These are phyloP conservation scores for Xiphophorus maculatus DNA, from an alignment of 2,113 vertebrate genomes.

Conservation along the genomic window DNA sequence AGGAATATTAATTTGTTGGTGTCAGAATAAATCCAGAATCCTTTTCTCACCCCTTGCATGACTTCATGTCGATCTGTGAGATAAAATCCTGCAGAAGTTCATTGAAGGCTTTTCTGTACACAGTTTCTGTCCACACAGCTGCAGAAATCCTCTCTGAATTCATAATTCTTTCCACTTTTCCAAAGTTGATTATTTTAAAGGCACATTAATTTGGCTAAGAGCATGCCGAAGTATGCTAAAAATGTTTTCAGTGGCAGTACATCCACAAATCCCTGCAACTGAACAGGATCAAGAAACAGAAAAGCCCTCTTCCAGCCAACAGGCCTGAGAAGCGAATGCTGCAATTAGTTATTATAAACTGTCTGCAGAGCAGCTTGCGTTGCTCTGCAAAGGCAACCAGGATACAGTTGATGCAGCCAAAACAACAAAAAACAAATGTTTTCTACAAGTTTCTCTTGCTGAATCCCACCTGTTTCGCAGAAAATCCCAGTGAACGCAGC, in stretches of 20 bases:
- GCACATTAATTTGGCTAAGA: background rate
- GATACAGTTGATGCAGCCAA: too few relatives aligned
- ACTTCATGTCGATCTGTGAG: too few relatives aligned
- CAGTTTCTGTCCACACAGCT: background rate
- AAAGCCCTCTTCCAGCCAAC: too few relatives aligned
- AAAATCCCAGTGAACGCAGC: slow-evolving; percentile 83
- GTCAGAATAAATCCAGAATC: background rate
- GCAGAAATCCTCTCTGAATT: background rate
- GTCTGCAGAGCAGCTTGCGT: background rate
- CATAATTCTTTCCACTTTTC: background rate
- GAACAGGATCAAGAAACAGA: too few relatives aligned
- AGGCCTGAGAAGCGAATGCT: background rate
- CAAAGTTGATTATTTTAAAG: background rate
- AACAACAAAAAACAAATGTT: too few relatives aligned
- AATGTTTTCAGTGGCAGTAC: background rate
- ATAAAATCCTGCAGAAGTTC: background rate
- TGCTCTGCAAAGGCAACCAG: background rate
- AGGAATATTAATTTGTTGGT: background rate
- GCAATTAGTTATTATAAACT: background rate
- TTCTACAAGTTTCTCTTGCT: background rate
- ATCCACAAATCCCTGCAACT: background rate
- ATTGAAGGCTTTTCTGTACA: background rate
- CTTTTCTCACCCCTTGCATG: too few relatives aligned
- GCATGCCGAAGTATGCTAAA: background rate
- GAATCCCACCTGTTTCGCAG: slow-evolving; percentile 88